Conservation (phyloP, 2,797 vertebrate genomes). For the Tinamus major region DNA sequence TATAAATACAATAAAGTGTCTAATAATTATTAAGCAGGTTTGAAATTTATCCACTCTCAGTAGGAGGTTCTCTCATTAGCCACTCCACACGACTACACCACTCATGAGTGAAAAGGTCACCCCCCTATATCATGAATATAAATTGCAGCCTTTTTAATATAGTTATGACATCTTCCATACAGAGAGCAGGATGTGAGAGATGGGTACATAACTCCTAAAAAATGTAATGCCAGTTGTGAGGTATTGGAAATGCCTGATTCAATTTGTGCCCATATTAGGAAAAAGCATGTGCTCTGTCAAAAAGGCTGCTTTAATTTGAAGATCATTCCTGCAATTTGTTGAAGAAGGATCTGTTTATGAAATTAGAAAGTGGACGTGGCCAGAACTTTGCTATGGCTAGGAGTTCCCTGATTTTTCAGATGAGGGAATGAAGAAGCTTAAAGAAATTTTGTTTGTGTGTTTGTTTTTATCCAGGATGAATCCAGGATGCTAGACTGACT, state of each 20-base stretch:
- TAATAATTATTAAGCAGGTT: constrained; percentile 67
- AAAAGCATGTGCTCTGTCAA: not conserved
- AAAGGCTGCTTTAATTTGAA: not conserved
- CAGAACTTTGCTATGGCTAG: not conserved
- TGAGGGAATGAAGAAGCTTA: not conserved
- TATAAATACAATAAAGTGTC: constrained; percentile 59
- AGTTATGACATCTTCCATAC: constrained; percentile 46
- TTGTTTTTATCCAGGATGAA: not conserved
- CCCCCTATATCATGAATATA: constrained; percentile 60
- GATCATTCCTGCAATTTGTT: not conserved
- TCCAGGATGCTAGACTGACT: not conserved
- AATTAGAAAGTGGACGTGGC: not conserved
- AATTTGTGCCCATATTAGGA: not conserved
- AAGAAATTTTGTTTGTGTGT: not conserved
- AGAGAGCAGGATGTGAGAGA: constrained; percentile 58
- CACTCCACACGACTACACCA: constrained; percentile 40
- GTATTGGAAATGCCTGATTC: not conserved
- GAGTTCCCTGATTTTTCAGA: not conserved
- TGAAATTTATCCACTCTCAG: constrained; percentile 22
- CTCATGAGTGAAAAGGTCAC: constrained; percentile 62
- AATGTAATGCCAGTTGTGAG: constrained; percentile 22
- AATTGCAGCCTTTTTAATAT: constrained; percentile 57
- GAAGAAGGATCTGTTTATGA: not conserved
- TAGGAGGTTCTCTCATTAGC: constrained; percentile 58
- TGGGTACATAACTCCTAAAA: constrained; percentile 43